Percentiles rank a stretch among this genome's conserved stretches.
Evolutionary conservation across 1,140 invertebrate species (phyloP).

Genomic region (Polyergus mexicanus): DNA sequence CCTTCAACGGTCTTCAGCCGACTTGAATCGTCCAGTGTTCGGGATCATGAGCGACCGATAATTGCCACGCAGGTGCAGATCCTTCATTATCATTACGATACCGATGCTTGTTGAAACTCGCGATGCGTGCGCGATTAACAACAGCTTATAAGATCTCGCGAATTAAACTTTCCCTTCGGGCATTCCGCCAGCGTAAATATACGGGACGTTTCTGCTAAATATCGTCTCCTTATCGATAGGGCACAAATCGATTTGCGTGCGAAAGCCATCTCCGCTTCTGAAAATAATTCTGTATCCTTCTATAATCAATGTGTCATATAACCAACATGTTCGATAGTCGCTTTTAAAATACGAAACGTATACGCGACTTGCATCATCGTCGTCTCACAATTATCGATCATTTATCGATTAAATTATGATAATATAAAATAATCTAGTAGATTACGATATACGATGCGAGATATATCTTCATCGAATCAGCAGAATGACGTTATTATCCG

Average conservation of each 20-base stretch:
- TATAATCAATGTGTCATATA: too few relatives aligned
- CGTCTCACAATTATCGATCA: not conserved
- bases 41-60: constrained; percentile 26
- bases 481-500: constrained; percentile 20
- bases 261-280: not conserved
- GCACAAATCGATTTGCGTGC: not conserved
- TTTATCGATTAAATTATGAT: not conserved
- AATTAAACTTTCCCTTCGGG: constrained; percentile 40
- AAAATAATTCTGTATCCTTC: not conserved
- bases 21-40: not conserved
- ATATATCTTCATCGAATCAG: not conserved
- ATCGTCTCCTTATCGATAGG: too few relatives aligned
- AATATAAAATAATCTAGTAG: not conserved
- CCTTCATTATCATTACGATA: constrained; percentile 38
- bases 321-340: too few relatives aligned
- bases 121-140: not conserved
- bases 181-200: not conserved
- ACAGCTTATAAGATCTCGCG: constrained; percentile 15
- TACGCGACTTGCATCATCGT: not conserved
- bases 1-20: constrained; percentile 47
- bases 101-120: constrained; percentile 24
- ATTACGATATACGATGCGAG: not conserved
- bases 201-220: not conserved
- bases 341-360: not conserved
- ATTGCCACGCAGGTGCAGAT: constrained; percentile 51